Conservation (phyloP, 2,797 vertebrate genomes). For the Diglossa cyanea region DNA sequence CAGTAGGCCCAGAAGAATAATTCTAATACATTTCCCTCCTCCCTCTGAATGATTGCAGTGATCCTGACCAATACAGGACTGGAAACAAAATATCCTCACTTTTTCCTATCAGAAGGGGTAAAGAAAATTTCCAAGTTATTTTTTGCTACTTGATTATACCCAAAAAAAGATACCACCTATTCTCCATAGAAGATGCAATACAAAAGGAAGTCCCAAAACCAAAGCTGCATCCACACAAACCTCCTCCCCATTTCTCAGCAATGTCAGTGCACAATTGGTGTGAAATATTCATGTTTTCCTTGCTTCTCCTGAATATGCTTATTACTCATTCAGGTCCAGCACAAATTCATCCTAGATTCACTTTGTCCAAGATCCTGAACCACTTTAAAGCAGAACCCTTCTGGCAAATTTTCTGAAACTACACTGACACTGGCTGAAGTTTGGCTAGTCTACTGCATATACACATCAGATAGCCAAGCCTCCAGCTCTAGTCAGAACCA, state of each 20-base stretch:
- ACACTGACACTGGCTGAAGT: neutral
- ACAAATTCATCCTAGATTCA: conserved; percentile 8
- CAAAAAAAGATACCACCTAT: neutral
- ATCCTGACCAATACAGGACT: neutral
- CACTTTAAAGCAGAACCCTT: neutral
- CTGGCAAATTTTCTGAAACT: neutral
- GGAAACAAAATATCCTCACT: neutral
- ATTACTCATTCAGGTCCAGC: neutral
- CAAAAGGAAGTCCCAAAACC: neutral
- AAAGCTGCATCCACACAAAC: neutral
- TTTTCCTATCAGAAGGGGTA: neutral
- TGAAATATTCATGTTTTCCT: conserved; percentile 4
- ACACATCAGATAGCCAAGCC: neutral
- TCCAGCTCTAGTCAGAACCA: neutral
- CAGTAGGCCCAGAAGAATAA: neutral
- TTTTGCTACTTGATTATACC: neutral
- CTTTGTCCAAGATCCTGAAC: neutral
- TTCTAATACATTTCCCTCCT: neutral
- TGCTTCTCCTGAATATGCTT: neutral
- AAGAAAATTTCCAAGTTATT: neutral
- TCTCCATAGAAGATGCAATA: neutral
- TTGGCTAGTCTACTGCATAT: neutral
- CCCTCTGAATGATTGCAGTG: neutral
- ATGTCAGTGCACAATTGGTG: neutral
- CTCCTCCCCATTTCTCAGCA: neutral